Evolutionary conservation across 2,888 invertebrate genomes (phyloP).

Genomic region (Brachylomia viminalis): DNA sequence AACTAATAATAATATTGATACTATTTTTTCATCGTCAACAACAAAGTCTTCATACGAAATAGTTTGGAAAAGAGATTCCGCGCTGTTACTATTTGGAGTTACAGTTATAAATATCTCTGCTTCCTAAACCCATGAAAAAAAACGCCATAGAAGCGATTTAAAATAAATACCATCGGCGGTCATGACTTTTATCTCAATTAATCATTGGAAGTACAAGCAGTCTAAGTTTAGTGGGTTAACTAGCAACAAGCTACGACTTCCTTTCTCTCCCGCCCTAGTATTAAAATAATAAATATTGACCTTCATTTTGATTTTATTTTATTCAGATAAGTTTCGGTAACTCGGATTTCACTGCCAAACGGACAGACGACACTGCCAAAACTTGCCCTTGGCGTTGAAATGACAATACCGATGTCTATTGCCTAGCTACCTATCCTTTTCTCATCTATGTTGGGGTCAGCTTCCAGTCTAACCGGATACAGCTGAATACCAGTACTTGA

Average conservation of each 20-base stretch:
- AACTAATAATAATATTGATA: neutral
- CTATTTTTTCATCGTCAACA: neutral
- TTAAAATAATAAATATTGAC: constrained; percentile 11
- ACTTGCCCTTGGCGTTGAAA: neutral
- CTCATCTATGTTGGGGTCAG: neutral
- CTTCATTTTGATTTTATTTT: constrained; percentile 5
- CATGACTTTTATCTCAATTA: constrained; percentile 36
- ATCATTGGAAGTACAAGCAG: constrained; percentile 30
- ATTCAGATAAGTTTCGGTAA: neutral
- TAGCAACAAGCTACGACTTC: constrained; percentile 2
- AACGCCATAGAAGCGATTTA: neutral
- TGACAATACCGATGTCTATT: neutral
- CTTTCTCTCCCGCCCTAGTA: constrained; percentile 36
- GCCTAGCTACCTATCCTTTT: neutral
- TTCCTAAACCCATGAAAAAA: constrained; percentile 2
- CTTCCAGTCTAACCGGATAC: neutral
- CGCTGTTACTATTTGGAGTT: neutral
- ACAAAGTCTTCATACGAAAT: neutral
- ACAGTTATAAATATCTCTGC: constrained; percentile 11
- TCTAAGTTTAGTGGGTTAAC: constrained; percentile 12
- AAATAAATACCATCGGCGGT: neutral
- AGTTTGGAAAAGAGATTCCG: neutral
- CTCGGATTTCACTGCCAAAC: too few relatives aligned
- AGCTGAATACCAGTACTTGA: neutral
- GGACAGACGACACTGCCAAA: neutral